Evolutionary conservation across 37 sponge, comb jelly and placozoan genomes (phyloP), one percentile per base, ranked within the genome.

Genomic region (Theonella swinhoei): DNA sequence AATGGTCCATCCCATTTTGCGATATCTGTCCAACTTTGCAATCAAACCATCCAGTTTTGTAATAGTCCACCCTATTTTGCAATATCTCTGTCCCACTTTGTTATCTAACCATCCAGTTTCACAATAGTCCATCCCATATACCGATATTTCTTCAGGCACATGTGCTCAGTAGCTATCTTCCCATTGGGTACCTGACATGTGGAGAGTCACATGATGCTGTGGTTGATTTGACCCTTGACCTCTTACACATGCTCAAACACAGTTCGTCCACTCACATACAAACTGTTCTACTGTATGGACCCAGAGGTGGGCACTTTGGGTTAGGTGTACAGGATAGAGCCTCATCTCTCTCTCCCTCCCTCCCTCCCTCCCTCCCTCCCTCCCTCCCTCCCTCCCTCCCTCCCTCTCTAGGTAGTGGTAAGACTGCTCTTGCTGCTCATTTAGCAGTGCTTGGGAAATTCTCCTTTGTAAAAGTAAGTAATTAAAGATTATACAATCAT

Each of bases 341-440:
- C 43, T 2, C 58, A 26, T 39, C 58, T 74, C 75, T 74, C 70
- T 70, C 35, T 14, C 5, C 70, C 31, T 34, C 70, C 70, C 68
- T 25, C 22, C 72, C 39, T 71, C 72, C 39, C 22, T 32, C 72
- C 22, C 4, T 38, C 7, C 39, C 14, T 17, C 7, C 40, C 4
- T 71, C 32, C 4, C 43, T 36, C 28, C 1, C 39, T 68, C 33
- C 39, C 23, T 39, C 30, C 4, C 30, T 24, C 26, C 23, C 54
- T 41, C 32, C 26, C 17, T 62, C 24, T 82, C 3, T 60, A 83
- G 83, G 90, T 37, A 89, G 83, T 73, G 90, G 90, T 0, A 89
- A 89, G 72, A 89, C 90, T 1, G 41, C 83, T 17, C 66, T 89
- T 14, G 80, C 90, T 29, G 85, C 80, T 33, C 90, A 89, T 42